Percentiles rank a stretch among this genome's conserved stretches.
phyloP scores from a whole-genome alignment of 1,140 invertebrate genomes.

The Oscheius sp. region DNA sequence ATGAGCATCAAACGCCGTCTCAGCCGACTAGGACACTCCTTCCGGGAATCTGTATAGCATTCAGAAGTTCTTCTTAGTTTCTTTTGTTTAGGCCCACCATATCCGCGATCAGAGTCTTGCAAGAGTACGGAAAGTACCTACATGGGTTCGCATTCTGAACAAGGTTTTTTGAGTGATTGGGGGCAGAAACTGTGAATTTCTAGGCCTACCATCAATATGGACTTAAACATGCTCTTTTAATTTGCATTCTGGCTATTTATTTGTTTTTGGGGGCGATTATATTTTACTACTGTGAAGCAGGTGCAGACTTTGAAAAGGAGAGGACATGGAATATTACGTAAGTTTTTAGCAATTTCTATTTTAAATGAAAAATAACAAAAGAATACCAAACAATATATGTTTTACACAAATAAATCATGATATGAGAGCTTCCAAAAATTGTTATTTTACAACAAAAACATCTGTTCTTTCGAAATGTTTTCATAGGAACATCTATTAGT shows the following conservation, averaged over 20 bases:
- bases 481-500: background rate
- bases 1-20: slow-evolving; percentile 13
- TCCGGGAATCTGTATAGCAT: background rate
- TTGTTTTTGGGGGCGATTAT: slow-evolving; percentile 49
- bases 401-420: background rate
- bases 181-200: background rate
- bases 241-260: slow-evolving; percentile 46
- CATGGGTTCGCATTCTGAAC: slow-evolving; percentile 37
- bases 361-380: background rate
- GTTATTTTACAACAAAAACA: background rate
- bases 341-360: too few species aligned
- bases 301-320: slow-evolving; percentile 45
- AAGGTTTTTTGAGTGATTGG: background rate
- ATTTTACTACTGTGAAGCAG: slow-evolving; percentile 48
- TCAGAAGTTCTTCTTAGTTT: background rate
- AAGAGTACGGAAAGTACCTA: slow-evolving; percentile 36
- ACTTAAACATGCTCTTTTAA: slow-evolving; percentile 46
- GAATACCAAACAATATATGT: slow-evolving; percentile 5
- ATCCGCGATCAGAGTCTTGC: slow-evolving; percentile 36
- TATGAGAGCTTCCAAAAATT: background rate
- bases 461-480: background rate
- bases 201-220: slow-evolving; percentile 50
- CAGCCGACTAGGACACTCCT: slow-evolving; percentile 3
- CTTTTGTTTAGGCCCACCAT: slow-evolving; percentile 33
- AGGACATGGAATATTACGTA: slow-evolving; percentile 33